Conservation (phyloP, 2,797 vertebrate genomes). For the Artibeus jamaicensis region DNA sequence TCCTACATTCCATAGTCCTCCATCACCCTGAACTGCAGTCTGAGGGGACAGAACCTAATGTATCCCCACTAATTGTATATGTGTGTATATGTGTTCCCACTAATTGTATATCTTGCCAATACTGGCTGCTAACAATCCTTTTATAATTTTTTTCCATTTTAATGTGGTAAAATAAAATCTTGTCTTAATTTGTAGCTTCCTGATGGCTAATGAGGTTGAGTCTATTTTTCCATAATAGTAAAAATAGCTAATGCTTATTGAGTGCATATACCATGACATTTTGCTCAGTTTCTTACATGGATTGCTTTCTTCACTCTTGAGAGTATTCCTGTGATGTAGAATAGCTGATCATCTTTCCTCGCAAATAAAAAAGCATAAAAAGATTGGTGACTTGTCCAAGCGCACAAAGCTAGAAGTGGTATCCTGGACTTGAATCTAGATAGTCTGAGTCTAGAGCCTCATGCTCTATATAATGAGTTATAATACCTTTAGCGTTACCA, state of each 20-base stretch:
- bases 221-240: background rate
- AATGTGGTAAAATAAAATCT: conserved; percentile 18
- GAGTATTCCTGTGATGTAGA: background rate
- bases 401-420: background rate
- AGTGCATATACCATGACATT: background rate
- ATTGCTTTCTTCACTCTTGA: background rate
- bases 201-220: background rate
- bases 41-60: background rate
- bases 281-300: background rate
- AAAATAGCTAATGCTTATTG: background rate
- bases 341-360: background rate
- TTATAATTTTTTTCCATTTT: background rate
- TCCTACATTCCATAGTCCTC: background rate
- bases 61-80: background rate
- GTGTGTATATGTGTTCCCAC: background rate
- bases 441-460: background rate
- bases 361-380: conserved; percentile 4
- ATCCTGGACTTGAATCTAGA: background rate
- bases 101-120: background rate
- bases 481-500: too few relatives aligned
- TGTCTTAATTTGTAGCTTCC: background rate
- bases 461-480: background rate
- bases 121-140: background rate
- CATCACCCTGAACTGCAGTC: background rate
- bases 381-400: background rate